These are phyloP conservation scores for Noctilio leporinus DNA, from an alignment of 2,113 vertebrate genomes.

Conservation along the genomic window DNA sequence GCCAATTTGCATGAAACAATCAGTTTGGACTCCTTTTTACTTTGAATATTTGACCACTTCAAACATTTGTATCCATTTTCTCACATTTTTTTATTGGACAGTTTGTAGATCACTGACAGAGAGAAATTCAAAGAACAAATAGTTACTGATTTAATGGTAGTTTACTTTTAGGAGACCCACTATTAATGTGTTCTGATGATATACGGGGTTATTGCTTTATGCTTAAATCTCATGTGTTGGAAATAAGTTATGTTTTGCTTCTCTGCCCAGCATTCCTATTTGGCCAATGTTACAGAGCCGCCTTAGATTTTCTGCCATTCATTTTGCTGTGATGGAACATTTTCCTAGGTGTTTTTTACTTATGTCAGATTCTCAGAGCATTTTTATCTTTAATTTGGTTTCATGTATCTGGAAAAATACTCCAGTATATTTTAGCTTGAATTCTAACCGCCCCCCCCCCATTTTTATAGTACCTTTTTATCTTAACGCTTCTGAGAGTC, in stretches of 20 bases:
- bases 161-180: not conserved
- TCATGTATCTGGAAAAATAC: conserved; percentile 11
- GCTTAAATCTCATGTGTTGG: conserved; percentile 50
- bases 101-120: not conserved
- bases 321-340: conserved; percentile 51
- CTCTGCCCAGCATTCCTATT: conserved; percentile 30
- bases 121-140: conserved; percentile 1
- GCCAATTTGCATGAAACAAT: not conserved
- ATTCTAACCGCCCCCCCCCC: not conserved
- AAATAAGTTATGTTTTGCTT: conserved; percentile 56
- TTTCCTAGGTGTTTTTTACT: conserved; percentile 58
- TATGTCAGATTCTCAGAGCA: not conserved
- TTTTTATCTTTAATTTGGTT: conserved; percentile 55
- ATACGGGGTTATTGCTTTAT: conserved; percentile 11
- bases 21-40: not conserved
- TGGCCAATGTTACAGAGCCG: conserved; percentile 35
- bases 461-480: conserved; percentile 3
- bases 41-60: not conserved
- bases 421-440: not conserved
- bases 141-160: conserved; percentile 32
- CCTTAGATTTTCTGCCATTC: conserved; percentile 66
- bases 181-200: conserved; percentile 24
- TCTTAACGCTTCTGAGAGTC: not conserved
- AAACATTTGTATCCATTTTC: not conserved
- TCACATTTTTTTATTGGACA: conserved; percentile 1